phyloP scores from a whole-genome alignment of 2,888 invertebrate genomes.

The Drosophila mayaguana region DNA sequence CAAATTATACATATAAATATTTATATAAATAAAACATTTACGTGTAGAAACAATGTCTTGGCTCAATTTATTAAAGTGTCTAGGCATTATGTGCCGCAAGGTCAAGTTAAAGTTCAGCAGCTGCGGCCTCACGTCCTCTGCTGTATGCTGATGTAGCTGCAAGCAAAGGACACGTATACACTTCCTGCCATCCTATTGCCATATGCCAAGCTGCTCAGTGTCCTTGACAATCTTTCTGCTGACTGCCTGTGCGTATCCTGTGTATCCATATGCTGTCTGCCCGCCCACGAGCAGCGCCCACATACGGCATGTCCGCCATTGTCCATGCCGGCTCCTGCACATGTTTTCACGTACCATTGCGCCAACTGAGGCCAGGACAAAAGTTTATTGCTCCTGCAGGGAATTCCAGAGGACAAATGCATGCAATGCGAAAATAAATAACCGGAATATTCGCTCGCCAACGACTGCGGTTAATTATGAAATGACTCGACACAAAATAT shows the following conservation, averaged over 20 bases:
- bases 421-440: not conserved
- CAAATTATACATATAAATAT: slow-evolving; percentile 27
- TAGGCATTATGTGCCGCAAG: slow-evolving; percentile 8
- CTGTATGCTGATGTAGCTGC: slow-evolving; percentile 4
- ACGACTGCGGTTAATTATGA: slow-evolving; percentile 2
- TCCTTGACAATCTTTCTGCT: slow-evolving; percentile 24
- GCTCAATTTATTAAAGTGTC: slow-evolving; percentile 30
- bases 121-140: slow-evolving; percentile 9
- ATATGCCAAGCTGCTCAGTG: slow-evolving; percentile 25
- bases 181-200: slow-evolving; percentile 19
- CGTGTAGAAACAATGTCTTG: slow-evolving; percentile 9
- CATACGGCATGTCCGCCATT: not conserved
- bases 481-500: slow-evolving; percentile 12
- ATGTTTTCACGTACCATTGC: slow-evolving; percentile 15
- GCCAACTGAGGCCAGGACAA: slow-evolving; percentile 13
- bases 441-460: not conserved
- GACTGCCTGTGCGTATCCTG: not conserved
- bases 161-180: slow-evolving; percentile 14
- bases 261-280: slow-evolving; percentile 26
- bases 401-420: slow-evolving; percentile 7
- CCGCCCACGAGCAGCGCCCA: slow-evolving; percentile 15
- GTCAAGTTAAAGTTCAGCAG: slow-evolving; percentile 32
- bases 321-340: slow-evolving; percentile 15
- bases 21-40: slow-evolving; percentile 42
- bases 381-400: slow-evolving; percentile 23